Conservation (phyloP, 2,888 invertebrate species). For the Machimus rusticus region DNA sequence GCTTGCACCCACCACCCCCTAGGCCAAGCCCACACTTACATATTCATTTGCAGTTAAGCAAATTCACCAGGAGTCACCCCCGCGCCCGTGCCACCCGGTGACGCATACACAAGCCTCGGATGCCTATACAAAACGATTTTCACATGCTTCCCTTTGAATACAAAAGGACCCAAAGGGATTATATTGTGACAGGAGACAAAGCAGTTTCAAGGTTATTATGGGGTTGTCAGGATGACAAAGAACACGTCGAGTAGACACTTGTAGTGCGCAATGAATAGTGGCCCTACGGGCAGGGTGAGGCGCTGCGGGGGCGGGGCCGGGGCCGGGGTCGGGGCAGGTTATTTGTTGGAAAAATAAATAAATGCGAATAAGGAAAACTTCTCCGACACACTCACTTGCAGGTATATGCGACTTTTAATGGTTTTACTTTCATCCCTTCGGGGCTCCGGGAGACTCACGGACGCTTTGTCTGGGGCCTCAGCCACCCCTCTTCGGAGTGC, state of each 20-base stretch:
- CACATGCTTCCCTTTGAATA: conserved; percentile 25
- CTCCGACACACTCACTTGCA: neutral
- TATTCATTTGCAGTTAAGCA: conserved; percentile 28
- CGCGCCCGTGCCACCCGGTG: neutral
- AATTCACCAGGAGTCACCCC: neutral
- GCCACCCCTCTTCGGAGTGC: neutral
- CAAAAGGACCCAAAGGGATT: conserved; percentile 20
- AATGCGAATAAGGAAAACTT: neutral
- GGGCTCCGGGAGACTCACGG: neutral
- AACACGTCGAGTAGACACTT: conserved; percentile 16
- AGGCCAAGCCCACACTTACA: neutral
- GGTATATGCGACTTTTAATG: conserved; percentile 4
- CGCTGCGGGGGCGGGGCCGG: neutral
- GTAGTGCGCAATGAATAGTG: neutral
- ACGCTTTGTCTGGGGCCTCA: neutral
- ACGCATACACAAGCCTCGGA: neutral
- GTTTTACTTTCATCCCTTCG: conserved; percentile 1
- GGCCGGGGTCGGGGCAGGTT: neutral
- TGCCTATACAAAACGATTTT: conserved; percentile 19
- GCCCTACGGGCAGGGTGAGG: neutral
- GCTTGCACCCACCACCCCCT: neutral
- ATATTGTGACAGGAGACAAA: conserved; percentile 24
- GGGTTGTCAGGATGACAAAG: conserved; percentile 10
- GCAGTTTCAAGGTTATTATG: conserved; percentile 36
- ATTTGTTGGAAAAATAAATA: conserved; percentile 14